Evolutionary conservation across 2,888 invertebrate genomes (phyloP).

Genomic region (Morinoia aosen): DNA sequence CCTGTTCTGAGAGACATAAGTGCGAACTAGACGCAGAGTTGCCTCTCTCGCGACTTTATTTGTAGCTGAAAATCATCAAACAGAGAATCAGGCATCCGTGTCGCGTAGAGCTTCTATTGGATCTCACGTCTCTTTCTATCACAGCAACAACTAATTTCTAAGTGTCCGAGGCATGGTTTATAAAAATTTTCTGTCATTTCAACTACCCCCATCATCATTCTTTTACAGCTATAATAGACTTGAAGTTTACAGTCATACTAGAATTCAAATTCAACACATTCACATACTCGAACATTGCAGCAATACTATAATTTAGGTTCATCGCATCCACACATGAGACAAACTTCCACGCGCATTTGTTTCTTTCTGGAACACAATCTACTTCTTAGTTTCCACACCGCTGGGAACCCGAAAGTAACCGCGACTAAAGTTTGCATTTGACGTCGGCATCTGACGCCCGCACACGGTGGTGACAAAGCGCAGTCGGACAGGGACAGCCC

Average conservation of each 20-base stretch:
- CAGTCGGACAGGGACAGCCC: constrained; percentile 9
- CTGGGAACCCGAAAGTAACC: neutral
- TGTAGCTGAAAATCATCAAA: neutral
- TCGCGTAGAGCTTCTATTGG: neutral
- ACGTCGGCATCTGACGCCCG: neutral
- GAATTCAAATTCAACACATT: neutral
- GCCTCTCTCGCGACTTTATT: neutral
- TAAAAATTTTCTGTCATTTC: neutral
- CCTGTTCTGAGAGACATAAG: no score
- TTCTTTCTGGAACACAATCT: neutral
- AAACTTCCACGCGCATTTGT: neutral
- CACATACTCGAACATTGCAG: neutral
- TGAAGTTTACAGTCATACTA: neutral
- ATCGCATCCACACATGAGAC: neutral
- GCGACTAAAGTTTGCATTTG: constrained; percentile 9
- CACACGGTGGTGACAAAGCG: constrained; percentile 22
- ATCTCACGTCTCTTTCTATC: neutral
- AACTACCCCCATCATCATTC: neutral
- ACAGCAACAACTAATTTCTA: neutral
- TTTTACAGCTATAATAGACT: neutral
- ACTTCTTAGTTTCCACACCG: neutral
- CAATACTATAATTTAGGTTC: neutral
- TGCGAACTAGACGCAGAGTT: no score
- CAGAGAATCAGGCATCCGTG: neutral
- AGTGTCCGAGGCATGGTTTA: neutral